These are phyloP conservation scores for Drosophila antonietae DNA, from an alignment of 2,888 invertebrate genomes.

Conservation along the genomic window DNA sequence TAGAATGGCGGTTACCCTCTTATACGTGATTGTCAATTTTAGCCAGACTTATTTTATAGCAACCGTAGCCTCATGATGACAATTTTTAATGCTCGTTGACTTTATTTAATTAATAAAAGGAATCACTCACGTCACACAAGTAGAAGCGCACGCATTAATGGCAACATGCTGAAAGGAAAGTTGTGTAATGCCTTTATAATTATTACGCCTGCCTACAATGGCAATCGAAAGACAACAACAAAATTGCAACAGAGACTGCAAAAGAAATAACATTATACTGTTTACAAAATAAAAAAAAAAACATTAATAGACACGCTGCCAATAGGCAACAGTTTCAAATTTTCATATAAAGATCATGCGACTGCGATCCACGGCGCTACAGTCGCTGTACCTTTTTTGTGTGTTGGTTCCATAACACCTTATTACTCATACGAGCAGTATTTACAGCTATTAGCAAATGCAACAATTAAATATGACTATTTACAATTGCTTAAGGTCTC, in stretches of 20 bases:
- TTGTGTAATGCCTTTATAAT: constrained; percentile 74
- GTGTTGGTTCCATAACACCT: constrained; percentile 18
- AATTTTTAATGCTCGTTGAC: too few relatives aligned
- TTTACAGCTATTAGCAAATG: neutral
- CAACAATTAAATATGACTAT: constrained; percentile 8
- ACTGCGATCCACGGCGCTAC: constrained; percentile 44
- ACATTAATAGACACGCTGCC: constrained; percentile 42
- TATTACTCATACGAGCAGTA: constrained; percentile 56
- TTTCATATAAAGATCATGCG: constrained; percentile 74
- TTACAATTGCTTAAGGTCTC: neutral
- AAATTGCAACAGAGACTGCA: constrained; percentile 11
- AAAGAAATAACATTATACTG: constrained; percentile 9
- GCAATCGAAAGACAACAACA: constrained; percentile 9
- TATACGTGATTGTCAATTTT: constrained; percentile 56
- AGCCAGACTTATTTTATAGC: constrained; percentile 51
- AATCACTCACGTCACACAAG: too few relatives aligned
- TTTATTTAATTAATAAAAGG: too few relatives aligned
- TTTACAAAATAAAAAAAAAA: too few relatives aligned
- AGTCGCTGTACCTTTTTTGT: constrained; percentile 28
- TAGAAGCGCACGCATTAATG: constrained; percentile 8
- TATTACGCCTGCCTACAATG: constrained; percentile 52
- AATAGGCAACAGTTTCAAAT: constrained; percentile 61
- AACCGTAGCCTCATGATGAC: constrained; percentile 43
- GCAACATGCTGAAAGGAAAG: constrained; percentile 64
- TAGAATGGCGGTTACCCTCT: constrained; percentile 22